Percentiles rank a stretch among this genome's conserved stretches.
Conservation (phyloP, 2,888 invertebrate species). For the Mesorhabditis sp. region DNA sequence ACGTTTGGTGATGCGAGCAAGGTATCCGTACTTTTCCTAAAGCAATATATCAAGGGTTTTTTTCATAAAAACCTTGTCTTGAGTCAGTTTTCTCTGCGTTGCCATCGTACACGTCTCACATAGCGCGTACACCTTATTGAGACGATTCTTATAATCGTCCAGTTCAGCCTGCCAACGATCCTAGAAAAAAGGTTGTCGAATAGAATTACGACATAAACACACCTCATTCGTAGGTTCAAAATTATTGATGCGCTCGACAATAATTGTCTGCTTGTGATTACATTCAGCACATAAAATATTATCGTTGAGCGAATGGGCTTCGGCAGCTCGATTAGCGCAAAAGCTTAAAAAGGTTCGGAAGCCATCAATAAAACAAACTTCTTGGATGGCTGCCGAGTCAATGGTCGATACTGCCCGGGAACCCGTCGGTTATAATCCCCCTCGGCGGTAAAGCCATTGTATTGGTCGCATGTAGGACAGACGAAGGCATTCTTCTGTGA, state of each 20-base stretch:
- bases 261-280: slow-evolving; percentile 31
- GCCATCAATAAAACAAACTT: not conserved
- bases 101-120: slow-evolving; percentile 33
- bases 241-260: slow-evolving; percentile 25
- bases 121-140: slow-evolving; percentile 35
- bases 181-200: slow-evolving; percentile 12
- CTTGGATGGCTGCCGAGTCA: not conserved
- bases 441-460: slow-evolving; percentile 41
- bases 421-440: slow-evolving; percentile 41
- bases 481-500: slow-evolving; percentile 26
- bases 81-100: slow-evolving; percentile 32
- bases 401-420: slow-evolving; percentile 17
- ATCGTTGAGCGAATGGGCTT: slow-evolving; percentile 7
- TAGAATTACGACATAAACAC: not conserved
- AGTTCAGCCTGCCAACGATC: slow-evolving; percentile 36
- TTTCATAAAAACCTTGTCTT: slow-evolving; percentile 24
- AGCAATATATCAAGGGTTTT: not conserved
- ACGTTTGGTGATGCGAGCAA: slow-evolving; percentile 17
- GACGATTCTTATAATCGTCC: slow-evolving; percentile 29
- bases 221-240: slow-evolving; percentile 42
- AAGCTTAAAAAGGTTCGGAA: not conserved
- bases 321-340: slow-evolving; percentile 7
- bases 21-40: slow-evolving; percentile 20
- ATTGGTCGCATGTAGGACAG: slow-evolving; percentile 39
- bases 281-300: slow-evolving; percentile 39